Evolutionary conservation across 2,113 vertebrate genomes (phyloP).

Genomic region (Formicarius rufipectus): DNA sequence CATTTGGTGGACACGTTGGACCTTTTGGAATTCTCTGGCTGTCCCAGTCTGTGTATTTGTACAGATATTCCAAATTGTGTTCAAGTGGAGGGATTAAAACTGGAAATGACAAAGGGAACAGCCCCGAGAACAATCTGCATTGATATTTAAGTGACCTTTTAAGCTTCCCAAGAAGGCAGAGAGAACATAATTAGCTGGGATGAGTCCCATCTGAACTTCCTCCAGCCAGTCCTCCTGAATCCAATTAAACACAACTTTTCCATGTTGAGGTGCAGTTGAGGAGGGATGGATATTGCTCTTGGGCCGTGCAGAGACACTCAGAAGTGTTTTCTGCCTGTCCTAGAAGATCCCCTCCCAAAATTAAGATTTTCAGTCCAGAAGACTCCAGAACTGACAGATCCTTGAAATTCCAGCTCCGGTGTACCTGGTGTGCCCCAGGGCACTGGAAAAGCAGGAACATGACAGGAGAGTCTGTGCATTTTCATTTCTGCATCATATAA

Average conservation of each 20-base stretch:
- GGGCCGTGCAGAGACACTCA: background rate
- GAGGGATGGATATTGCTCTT: background rate
- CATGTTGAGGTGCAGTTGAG: background rate
- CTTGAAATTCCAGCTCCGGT: background rate
- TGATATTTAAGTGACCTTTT: conserved; percentile 60
- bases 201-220: conserved; percentile 48
- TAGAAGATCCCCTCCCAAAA: background rate
- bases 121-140: conserved; percentile 18
- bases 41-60: background rate
- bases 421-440: background rate
- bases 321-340: background rate
- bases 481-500: background rate
- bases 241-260: conserved; percentile 51
- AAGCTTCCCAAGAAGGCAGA: conserved; percentile 40
- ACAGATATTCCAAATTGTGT: background rate
- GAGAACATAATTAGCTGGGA: conserved; percentile 2
- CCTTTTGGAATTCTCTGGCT: background rate
- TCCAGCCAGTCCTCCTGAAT: conserved; percentile 47
- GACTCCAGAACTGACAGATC: background rate
- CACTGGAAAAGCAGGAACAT: background rate
- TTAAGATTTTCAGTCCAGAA: background rate
- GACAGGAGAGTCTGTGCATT: background rate
- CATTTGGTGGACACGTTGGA: background rate
- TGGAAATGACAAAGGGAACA: background rate
- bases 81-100: background rate